These are phyloP conservation scores for Lomographa bimaculata DNA, from an alignment of 2,888 invertebrate genomes.

Conservation along the genomic window DNA sequence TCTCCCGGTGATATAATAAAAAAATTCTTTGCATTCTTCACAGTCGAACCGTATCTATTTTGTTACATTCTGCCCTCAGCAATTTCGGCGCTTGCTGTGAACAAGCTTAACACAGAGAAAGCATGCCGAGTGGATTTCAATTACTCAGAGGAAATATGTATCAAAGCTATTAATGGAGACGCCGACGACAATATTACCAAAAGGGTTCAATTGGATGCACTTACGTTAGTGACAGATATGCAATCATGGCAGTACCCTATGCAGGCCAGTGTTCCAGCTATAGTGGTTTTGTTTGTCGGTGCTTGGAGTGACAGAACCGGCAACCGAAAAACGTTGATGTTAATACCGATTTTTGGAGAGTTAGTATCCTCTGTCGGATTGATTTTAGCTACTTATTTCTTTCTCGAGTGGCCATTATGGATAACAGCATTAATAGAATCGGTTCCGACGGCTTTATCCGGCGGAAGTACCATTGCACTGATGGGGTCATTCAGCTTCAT, in stretches of 20 bases:
- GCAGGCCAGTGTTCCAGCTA: conserved; percentile 80
- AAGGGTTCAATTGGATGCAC: conserved; percentile 63
- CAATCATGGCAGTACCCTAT: conserved; percentile 80
- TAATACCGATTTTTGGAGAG: conserved; percentile 82
- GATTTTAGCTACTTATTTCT: conserved; percentile 78
- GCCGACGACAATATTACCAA: conserved; percentile 51
- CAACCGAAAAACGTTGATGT: conserved; percentile 81
- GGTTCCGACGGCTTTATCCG: conserved; percentile 81
- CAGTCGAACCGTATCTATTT: conserved; percentile 86
- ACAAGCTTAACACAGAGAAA: conserved; percentile 82
- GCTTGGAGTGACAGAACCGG: conserved; percentile 86
- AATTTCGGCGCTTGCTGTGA: conserved; percentile 82
- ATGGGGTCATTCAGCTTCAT: conserved; percentile 85
- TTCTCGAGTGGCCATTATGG: conserved; percentile 82
- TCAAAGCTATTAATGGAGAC: conserved; percentile 58
- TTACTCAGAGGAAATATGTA: conserved; percentile 75
- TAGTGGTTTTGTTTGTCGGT: conserved; percentile 83
- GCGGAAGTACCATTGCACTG: conserved; percentile 81
- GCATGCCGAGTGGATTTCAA: conserved; percentile 80
- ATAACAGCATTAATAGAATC: conserved; percentile 79
- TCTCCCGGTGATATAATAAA: conserved; percentile 36
- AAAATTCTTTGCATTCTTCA: conserved; percentile 63
- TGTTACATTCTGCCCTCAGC: conserved; percentile 85
- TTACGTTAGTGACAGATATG: conserved; percentile 76
- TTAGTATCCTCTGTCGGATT: conserved; percentile 75